These are phyloP conservation scores for Centropus unirufus DNA, from an alignment of 2,113 vertebrate genomes.

Conservation along the genomic window DNA sequence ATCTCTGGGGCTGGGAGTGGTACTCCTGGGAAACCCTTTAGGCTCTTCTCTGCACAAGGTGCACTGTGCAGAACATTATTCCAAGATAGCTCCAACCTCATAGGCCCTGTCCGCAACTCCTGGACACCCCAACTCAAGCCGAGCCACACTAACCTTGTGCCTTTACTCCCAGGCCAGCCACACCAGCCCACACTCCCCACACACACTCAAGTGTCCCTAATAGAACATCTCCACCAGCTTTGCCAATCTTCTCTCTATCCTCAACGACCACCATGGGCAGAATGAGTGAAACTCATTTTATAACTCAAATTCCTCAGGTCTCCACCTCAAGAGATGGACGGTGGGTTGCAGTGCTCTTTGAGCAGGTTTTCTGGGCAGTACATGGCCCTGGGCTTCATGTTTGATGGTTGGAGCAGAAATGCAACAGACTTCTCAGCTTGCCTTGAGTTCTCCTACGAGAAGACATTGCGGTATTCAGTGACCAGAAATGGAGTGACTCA, in stretches of 20 bases:
- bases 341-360: not conserved
- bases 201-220: not conserved
- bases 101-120: accelerated
- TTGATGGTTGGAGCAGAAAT: not conserved
- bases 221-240: not conserved
- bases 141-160: not conserved
- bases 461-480: not conserved
- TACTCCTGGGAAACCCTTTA: accelerated
- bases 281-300: not conserved
- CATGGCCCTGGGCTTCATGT: not conserved
- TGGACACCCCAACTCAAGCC: not conserved
- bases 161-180: not conserved
- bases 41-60: not conserved
- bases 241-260: not conserved
- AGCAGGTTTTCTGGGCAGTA: not conserved
- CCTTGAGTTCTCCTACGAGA: not conserved
- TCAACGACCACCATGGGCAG: not conserved
- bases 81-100: not conserved
- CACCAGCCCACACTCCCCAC: not conserved
- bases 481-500: not conserved
- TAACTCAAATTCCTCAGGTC: not conserved
- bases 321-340: not conserved
- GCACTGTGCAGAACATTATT: accelerated
- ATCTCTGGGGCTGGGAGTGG: accelerated
- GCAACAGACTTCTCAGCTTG: not conserved